phyloP scores from a whole-genome alignment of 53 echinoderm and acorn worm genomes.

The Echinarachnius parma region DNA sequence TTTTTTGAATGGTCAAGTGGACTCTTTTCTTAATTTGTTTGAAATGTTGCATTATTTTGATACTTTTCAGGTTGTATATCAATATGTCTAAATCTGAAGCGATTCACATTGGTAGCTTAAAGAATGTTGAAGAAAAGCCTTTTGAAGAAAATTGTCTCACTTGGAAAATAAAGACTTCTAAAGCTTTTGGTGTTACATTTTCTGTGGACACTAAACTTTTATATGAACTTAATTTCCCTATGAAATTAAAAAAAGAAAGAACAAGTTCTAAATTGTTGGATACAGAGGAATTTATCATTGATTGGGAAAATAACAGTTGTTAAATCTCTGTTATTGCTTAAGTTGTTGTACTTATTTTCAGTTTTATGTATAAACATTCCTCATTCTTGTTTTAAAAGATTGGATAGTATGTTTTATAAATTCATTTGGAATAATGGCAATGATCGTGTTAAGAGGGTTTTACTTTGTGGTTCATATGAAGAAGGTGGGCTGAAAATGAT shows the following conservation, averaged over 20 bases:
- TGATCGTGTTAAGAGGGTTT: not conserved
- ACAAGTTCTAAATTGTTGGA: constrained; percentile 14
- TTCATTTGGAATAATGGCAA: constrained; percentile 13
- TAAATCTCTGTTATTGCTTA: not conserved
- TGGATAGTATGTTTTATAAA: not conserved
- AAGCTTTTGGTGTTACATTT: constrained; percentile 9
- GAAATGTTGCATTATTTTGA: constrained; percentile 4
- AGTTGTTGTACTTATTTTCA: not conserved
- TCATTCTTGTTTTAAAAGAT: not conserved
- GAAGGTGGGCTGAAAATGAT: constrained; percentile 1
- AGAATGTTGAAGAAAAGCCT: not conserved
- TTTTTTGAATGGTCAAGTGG: constrained; percentile 19
- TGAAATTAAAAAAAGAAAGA: constrained; percentile 13
- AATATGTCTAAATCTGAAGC: constrained; percentile 29
- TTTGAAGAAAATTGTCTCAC: not conserved
- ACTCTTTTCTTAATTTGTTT: constrained; percentile 10
- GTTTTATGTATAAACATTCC: constrained; percentile 2
- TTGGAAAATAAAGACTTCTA: constrained; percentile 14
- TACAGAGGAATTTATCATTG: constrained; percentile 14
- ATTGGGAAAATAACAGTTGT: constrained; percentile 9
- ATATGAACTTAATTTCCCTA: constrained; percentile 14
- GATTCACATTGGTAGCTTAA: constrained; percentile 15
- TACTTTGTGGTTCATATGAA: not conserved
- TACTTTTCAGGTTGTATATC: too few relatives aligned
- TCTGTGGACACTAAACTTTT: constrained; percentile 1